Base-by-base conservation (phyloP, 2,797 vertebrate genomes). In the Meda fulgida region DNA sequence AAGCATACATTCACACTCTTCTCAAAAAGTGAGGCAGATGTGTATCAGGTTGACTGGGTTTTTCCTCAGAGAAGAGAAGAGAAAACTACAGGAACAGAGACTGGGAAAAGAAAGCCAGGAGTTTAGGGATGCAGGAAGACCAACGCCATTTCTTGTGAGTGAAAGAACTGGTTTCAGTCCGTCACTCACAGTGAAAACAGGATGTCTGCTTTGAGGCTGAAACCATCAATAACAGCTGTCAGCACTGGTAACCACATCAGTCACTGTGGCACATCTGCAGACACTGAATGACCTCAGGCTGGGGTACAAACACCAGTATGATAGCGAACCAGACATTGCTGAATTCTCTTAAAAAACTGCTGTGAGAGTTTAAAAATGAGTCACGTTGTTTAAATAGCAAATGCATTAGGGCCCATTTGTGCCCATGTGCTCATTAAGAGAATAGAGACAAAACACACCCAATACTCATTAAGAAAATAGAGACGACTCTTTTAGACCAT, bases 121-220 rank as follows among this genome's bases (percentile, higher is more conserved):
- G 84, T 87, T 91, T 88, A 88, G 89, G 91, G 90, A 91, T 93
- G 88, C 87, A 90, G 87, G 87, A 81, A 87, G 90, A 89, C 90
- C 89, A 87, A 91, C 91, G 87, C 86, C 90, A 91, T 91, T 93
- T 91, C 89, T 84, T 86, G 82, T 91, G 90, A 92, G 90, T 91
- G 88, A 90, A 92, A 91, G 90, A 91, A 92, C 93, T 92, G 88
- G 93, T 94, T 93, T 93, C 75, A 86, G 90, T 60, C 91, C 92
- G 92, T 93, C 93, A 93, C 55, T 94, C 93, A 93, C 88, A 88
- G 80, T 73, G 87, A 88, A 91, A 87, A 88, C 70, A 86, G 89
- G 89, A 93, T 87, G 91, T 92, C 91, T 92, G 87, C 91, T 90
- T 80, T 83, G 88, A 89, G 71, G 88, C 90, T 89, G 88, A 89